Base-by-base conservation (phyloP, 92 coral and sea anemone genomes). In the Paragorgia papillata region DNA sequence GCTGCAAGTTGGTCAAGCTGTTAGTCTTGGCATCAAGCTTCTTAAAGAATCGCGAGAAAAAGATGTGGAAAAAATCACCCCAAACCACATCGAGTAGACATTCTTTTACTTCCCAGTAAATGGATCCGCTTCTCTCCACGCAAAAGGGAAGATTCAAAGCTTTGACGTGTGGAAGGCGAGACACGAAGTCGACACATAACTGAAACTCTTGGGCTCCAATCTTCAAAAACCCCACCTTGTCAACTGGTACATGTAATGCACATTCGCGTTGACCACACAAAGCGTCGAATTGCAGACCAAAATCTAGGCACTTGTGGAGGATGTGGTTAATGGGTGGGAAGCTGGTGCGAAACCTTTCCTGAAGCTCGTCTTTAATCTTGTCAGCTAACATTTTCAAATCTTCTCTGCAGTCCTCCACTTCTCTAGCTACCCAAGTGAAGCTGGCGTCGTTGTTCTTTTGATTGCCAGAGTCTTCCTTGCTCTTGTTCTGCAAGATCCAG, bases 151-250 rank as follows among this genome's bases (percentile, higher is more conserved):
- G n/a, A 44, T 66, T 66, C 1, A 8, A 32, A 44, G 27, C 33
- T 20, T 41, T 66, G 29, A 66, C 74, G 21, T 66, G 74, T 0
- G 74, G 74, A n/a, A 66, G 74, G 0, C 39, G 57, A 1, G 74
- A 40, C 57, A 66, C 74, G 29, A 66, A 66, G 21, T 17, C 10
- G 22, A 66, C 74, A 44, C 74, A 66, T 44, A 29, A 28, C 55
- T 41, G 34, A 54, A 66, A 66, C 29, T 66, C 74, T 18, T 66
- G 55, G 74, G 54, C 57, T 0, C 74, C 74, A 66, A 66, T 17
- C 21, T 41, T 17, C 7, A 56, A 17, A 66, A 66, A 66, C 12
- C 29, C 5, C 1, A 56, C 74, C 15, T 66, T 66, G 56, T 41
- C 22, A 5, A 66, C 74, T 9, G 74, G 74, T 20, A 66, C 19